Percentiles rank a stretch among this genome's conserved stretches.
These are phyloP conservation scores for Aethes cnicana DNA, from an alignment of 2,888 invertebrate genomes.

Conservation along the genomic window DNA sequence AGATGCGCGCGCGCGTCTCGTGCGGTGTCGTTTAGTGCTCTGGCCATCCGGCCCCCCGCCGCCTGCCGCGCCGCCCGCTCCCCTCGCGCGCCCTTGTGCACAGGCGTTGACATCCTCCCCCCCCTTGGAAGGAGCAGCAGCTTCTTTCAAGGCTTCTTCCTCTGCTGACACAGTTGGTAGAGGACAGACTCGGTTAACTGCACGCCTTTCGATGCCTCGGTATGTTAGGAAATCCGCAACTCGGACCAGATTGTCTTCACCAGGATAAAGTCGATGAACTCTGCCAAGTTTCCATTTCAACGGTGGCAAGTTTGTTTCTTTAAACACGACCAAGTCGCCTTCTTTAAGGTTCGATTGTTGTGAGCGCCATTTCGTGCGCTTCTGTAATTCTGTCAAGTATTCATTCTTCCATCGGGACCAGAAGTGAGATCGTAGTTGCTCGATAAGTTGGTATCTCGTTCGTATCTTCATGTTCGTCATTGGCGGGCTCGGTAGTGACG, in stretches of 20 bases:
- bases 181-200: background rate
- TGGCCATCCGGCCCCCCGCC: no score
- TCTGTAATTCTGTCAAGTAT: conserved; percentile 11
- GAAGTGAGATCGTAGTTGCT: conserved; percentile 2
- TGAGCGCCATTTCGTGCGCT: conserved; percentile 14
- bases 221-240: background rate
- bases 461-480: background rate
- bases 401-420: conserved; percentile 17
- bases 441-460: conserved; percentile 8
- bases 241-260: background rate
- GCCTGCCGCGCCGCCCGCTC: no score
- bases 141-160: background rate
- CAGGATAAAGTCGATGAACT: background rate
- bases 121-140: background rate
- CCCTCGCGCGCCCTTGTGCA: background rate
- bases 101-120: background rate
- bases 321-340: conserved; percentile 1
- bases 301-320: background rate
- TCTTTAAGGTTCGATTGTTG: background rate
- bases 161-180: background rate
- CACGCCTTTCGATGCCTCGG: background rate
- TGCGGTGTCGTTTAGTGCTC: no score
- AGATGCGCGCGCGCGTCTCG: no score
- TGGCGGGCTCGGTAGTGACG: conserved; percentile 18
- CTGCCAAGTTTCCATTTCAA: background rate